These are phyloP conservation scores for Sclerurus mexicanus DNA, from an alignment of 2,113 vertebrate genomes.

Conservation along the genomic window DNA sequence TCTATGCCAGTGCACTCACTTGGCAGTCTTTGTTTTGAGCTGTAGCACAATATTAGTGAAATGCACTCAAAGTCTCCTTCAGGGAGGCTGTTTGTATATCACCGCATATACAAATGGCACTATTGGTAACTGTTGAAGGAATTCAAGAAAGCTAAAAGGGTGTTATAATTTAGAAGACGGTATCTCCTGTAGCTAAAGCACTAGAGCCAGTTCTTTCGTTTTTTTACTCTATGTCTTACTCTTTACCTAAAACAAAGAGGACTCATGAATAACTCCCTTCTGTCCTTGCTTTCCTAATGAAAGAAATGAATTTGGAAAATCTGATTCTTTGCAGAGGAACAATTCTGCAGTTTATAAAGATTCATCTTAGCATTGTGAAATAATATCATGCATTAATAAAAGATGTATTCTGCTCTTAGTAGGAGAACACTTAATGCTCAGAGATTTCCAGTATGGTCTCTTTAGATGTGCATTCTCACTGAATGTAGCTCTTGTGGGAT, in stretches of 20 bases:
- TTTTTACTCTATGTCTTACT: neutral
- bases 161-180: neutral
- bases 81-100: neutral
- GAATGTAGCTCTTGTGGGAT: neutral
- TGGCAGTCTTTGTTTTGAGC: neutral
- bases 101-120: neutral
- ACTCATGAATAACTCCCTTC: neutral
- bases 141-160: neutral
- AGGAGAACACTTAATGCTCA: neutral
- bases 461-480: neutral
- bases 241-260: neutral
- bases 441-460: neutral
- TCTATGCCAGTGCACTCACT: neutral
- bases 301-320: neutral
- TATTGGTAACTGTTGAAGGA: neutral
- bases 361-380: neutral
- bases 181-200: neutral
- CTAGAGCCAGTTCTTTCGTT: neutral
- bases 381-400: neutral
- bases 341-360: neutral
- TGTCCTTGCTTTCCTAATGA: neutral
- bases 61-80: neutral
- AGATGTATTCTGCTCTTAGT: neutral
- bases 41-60: slow-evolving; percentile 10
- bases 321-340: neutral